Base-by-base conservation (phyloP, 2,113 vertebrate species). In the Willisornis vidua region DNA sequence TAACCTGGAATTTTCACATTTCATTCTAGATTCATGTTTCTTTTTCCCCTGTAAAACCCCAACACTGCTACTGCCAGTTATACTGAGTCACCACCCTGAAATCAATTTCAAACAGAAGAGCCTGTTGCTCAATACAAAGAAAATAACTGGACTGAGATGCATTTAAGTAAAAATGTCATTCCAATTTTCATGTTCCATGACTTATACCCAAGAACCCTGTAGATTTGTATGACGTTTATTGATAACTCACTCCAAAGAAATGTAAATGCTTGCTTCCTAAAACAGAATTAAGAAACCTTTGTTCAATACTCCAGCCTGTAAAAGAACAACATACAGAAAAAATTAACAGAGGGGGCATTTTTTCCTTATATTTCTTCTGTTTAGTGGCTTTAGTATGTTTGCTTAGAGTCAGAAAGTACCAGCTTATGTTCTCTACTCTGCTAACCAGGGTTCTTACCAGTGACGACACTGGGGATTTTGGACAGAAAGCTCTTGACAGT, bases 401-500 rank as follows among this genome's bases (percentile, higher is more conserved):
- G 18, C 49, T 74, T 55, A 59, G 9, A 78, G 23, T 6, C n/a
- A 66, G n/a, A 5, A 11, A 48, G 8, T 19, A 92, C 13, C 39
- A 67, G 61, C 19, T 81, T 23, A 18, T 1, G 19, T 7, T 52
- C 23, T 31, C 26, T 54, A 89, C 10, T 26, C 25, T 46, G 81
- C 23, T 76, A 51, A 10, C 16, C 5, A 7, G 13, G 1, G 39
- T 33, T 39, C 98, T 97, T 97, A 99, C 99, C 99, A 23, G 99
- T 99, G 81, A 99, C 99, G 5, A 99, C 99, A 39, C 99, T 99
- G 94, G 99, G 99, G 96, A 99, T 99, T 98, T 99, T 99, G 86
- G 99, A 99, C 96, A 99, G 98, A 97, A 99, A 99, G 97, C 99
- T 99, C 98, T 99, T 99, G 94, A 99, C 99, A 14, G 99, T 99